Evolutionary conservation across 2,113 vertebrate species (phyloP).

Genomic region (Monopterus albus): DNA sequence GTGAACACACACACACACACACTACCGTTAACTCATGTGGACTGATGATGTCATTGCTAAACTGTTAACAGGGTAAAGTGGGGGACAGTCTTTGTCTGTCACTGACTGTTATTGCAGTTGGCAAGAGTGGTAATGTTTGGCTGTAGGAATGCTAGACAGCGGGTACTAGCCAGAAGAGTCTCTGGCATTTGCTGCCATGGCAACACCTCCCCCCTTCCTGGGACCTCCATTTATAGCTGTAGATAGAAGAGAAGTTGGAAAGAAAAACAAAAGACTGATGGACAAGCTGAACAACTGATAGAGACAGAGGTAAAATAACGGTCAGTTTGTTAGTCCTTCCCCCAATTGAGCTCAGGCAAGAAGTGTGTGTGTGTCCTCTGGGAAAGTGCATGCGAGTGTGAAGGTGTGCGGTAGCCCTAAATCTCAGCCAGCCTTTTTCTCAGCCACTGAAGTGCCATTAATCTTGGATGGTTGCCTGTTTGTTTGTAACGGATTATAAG

Average conservation of each 20-base stretch:
- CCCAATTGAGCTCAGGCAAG: constrained; percentile 18
- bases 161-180: constrained; percentile 38
- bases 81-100: constrained; percentile 45
- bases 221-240: constrained; percentile 10
- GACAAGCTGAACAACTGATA: constrained; percentile 45
- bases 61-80: constrained; percentile 28
- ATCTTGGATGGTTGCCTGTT: constrained; percentile 69
- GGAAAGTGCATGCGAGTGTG: constrained; percentile 26
- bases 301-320: constrained; percentile 57
- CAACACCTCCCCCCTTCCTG: constrained; percentile 10
- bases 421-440: constrained; percentile 48
- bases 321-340: constrained; percentile 43
- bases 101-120: constrained; percentile 69
- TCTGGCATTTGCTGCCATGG: constrained; percentile 58
- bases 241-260: constrained; percentile 16
- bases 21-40: constrained; percentile 7
- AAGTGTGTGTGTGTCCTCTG: constrained; percentile 26
- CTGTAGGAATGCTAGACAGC: constrained; percentile 41
- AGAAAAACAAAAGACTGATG: constrained; percentile 38
- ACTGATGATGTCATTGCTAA: constrained; percentile 51
- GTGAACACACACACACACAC: constrained; percentile 1
- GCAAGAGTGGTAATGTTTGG: constrained; percentile 24
- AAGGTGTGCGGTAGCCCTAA: constrained; percentile 42
- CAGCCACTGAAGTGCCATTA: constrained; percentile 60
- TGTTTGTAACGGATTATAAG: constrained; percentile 71